Conservation (phyloP, 2,888 invertebrate genomes). For the Anarsia innoxiella region DNA sequence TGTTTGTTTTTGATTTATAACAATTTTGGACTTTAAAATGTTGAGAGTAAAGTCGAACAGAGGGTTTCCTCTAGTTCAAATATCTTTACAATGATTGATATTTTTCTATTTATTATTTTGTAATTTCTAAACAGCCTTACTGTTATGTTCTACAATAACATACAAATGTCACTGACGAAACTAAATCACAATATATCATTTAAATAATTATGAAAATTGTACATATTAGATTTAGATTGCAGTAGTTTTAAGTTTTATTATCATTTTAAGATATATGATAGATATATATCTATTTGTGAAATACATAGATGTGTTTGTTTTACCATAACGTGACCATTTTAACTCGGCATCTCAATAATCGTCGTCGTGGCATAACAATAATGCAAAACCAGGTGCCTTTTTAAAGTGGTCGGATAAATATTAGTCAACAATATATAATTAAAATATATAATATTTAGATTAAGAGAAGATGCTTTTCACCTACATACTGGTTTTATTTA, state of each 20-base stretch:
- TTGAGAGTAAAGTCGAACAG: too few species aligned
- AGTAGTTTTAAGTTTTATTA: conserved; percentile 44
- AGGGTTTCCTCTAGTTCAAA: too few species aligned
- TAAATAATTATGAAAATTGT: conserved; percentile 40
- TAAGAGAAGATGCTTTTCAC: conserved; percentile 57
- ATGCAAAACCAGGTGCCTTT: conserved; percentile 19
- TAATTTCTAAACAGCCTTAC: too few species aligned
- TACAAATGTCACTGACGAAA: too few species aligned
- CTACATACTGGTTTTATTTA: conserved; percentile 43
- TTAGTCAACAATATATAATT: conserved; percentile 58
- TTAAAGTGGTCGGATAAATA: conserved; percentile 39
- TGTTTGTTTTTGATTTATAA: too few species aligned
- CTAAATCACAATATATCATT: conserved; percentile 31
- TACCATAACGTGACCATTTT: conserved; percentile 43
- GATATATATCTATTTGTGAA: conserved; percentile 49
- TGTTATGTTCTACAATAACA: too few species aligned
- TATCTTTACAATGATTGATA: too few species aligned
- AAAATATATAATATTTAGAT: conserved; percentile 32
- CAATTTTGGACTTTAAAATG: too few species aligned
- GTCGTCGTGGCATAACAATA: too few species aligned
- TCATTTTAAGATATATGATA: conserved; percentile 47
- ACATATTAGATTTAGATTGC: conserved; percentile 49
- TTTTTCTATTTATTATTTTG: too few species aligned
- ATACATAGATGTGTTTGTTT: conserved; percentile 65
- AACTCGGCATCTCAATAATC: conserved; percentile 17